These are phyloP conservation scores for Danio rerio DNA, from an alignment of 2,113 vertebrate species.

Conservation along the genomic window GRCz12tu NC_133195.1:51109001-51109500, in stretches of 20 bases:
- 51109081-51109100: conserved; percentile 31
- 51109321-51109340: conserved; percentile 99
- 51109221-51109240: conserved; percentile 93
- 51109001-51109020: not conserved
- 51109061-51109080: conserved; percentile 76
- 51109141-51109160: conserved; percentile 97
- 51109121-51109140: conserved; percentile 95
- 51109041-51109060: conserved; percentile 83
- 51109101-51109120: conserved; percentile 77
- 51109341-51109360: conserved; percentile 96
- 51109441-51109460: conserved; percentile 40
- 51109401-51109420: conserved; percentile 63
- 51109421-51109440: conserved; percentile 65
- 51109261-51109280: conserved; percentile 99
- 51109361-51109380: conserved; percentile 98
- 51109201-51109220: conserved; percentile 86
- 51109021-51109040: conserved; percentile 62
- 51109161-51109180: conserved; percentile 82
- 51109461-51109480: not conserved
- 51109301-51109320: conserved; percentile 99
- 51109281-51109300: conserved; percentile 99
- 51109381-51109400: conserved; percentile 84
- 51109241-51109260: conserved; percentile 99
- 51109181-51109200: conserved; percentile 83
- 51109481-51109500: conserved; percentile 37